A percentile compares a stretch with the other conserved stretches of the same genome.
phyloP scores from a whole-genome alignment of 2,888 invertebrate species.

The Ochropleura leucogaster region DNA sequence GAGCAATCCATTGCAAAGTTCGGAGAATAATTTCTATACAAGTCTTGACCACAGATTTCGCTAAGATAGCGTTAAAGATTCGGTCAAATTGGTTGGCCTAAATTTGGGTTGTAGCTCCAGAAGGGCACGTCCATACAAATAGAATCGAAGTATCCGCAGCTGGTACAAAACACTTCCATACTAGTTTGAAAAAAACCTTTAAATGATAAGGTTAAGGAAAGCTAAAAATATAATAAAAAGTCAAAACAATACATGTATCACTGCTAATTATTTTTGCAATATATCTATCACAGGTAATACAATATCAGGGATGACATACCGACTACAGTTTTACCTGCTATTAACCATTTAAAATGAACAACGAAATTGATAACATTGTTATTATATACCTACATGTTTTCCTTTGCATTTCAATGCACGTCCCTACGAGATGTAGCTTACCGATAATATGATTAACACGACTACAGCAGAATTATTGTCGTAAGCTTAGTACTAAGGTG shows the following conservation, averaged over 20 bases:
- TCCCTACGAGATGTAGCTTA: constrained; percentile 35
- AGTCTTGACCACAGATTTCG: neutral
- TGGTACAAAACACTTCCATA: neutral
- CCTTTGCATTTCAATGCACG: constrained; percentile 34
- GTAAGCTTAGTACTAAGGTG: constrained; percentile 52
- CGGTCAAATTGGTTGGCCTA: neutral
- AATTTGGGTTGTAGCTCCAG: neutral
- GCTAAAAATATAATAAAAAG: neutral
- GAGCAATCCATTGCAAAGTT: neutral
- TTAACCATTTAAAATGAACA: constrained; percentile 35
- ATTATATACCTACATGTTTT: constrained; percentile 24
- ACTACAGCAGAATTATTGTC: constrained; percentile 44
- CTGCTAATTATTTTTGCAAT: constrained; percentile 1
- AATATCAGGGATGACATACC: constrained; percentile 28
- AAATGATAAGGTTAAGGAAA: neutral
- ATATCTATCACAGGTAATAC: neutral
- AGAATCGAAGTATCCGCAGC: neutral
- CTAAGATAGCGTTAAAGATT: neutral
- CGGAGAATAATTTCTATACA: neutral
- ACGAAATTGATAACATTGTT: constrained; percentile 53
- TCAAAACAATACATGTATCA: neutral
- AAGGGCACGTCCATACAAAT: neutral
- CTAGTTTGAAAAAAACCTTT: neutral
- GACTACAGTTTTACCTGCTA: constrained; percentile 47
- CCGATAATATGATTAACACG: constrained; percentile 60